These are phyloP conservation scores for Onychostoma macrolepis DNA, from an alignment of 2,113 vertebrate genomes.

Conservation along the genomic window DNA sequence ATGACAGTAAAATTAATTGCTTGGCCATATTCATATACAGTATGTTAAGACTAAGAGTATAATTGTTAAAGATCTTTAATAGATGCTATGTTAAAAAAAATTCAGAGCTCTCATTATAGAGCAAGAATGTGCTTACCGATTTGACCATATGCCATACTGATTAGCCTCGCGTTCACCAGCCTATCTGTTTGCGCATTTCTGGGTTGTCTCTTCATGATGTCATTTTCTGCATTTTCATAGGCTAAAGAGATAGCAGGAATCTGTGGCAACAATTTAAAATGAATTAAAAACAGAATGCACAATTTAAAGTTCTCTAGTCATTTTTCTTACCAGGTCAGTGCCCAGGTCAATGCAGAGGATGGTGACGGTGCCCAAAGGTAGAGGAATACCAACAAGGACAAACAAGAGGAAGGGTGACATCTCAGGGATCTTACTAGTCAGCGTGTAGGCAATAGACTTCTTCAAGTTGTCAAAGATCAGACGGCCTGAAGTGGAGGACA, in stretches of 20 bases:
- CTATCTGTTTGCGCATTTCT: constrained; percentile 89
- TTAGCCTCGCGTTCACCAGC: constrained; percentile 90
- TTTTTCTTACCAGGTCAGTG: constrained; percentile 88
- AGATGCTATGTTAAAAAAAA: not conserved
- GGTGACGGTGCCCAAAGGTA: constrained; percentile 89
- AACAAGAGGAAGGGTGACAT: constrained; percentile 93
- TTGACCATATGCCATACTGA: constrained; percentile 93
- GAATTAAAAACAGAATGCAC: not conserved
- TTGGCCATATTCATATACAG: not conserved
- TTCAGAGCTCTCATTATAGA: not conserved
- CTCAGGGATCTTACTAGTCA: constrained; percentile 94
- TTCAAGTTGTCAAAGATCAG: constrained; percentile 95
- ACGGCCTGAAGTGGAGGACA: constrained; percentile 73
- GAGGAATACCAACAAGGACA: constrained; percentile 89
- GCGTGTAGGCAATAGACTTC: constrained; percentile 93
- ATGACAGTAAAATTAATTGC: not conserved
- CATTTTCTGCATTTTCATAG: constrained; percentile 91
- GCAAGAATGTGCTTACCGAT: constrained; percentile 75
- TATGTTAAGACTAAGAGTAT: not conserved
- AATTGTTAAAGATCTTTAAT: too few relatives aligned
- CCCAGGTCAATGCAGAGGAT: constrained; percentile 95
- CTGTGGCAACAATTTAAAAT: constrained; percentile 63
- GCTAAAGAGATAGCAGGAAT: constrained; percentile 93
- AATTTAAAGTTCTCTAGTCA: not conserved
- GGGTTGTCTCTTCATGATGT: constrained; percentile 96